Evolutionary conservation across 2,888 invertebrate genomes (phyloP).

Genomic region (Apeira syringaria): DNA sequence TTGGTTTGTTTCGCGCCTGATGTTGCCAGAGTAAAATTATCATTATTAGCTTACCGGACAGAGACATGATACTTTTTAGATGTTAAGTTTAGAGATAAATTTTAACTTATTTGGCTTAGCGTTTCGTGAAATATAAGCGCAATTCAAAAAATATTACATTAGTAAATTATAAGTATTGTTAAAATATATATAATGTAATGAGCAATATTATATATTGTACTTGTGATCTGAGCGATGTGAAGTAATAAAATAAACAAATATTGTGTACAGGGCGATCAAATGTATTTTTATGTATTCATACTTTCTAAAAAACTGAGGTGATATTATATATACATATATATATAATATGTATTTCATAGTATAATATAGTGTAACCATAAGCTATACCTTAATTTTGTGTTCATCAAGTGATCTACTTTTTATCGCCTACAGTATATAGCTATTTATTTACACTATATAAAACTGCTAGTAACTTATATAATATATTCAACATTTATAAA

Average conservation of each 20-base stretch:
- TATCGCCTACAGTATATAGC: constrained; percentile 45
- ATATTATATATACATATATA: constrained; percentile 48
- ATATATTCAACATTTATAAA: too few species aligned
- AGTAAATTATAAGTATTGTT: constrained; percentile 27
- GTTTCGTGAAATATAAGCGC: constrained; percentile 37
- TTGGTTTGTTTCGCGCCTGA: constrained; percentile 43
- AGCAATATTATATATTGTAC: constrained; percentile 55
- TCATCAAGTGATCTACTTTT: constrained; percentile 55
- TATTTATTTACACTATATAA: constrained; percentile 45
- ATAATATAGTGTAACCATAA: constrained; percentile 56
- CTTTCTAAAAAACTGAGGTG: constrained; percentile 34
- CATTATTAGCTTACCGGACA: constrained; percentile 33
- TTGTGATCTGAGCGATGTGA: constrained; percentile 55
- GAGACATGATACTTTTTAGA: constrained; percentile 44
- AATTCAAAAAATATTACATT: constrained; percentile 37
- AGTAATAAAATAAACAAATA: constrained; percentile 37
- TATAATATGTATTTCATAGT: constrained; percentile 45
- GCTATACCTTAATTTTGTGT: constrained; percentile 62
- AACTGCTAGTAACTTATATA: too few species aligned
- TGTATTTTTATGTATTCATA: constrained; percentile 51
- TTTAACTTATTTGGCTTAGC: constrained; percentile 54
- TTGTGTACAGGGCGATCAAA: constrained; percentile 60
- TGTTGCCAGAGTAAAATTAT: constrained; percentile 52
- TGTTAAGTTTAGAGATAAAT: constrained; percentile 50
- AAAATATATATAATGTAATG: constrained; percentile 39